Evolutionary conservation across 2,113 vertebrate species (phyloP).

Genomic region (Stercorarius parasiticus): DNA sequence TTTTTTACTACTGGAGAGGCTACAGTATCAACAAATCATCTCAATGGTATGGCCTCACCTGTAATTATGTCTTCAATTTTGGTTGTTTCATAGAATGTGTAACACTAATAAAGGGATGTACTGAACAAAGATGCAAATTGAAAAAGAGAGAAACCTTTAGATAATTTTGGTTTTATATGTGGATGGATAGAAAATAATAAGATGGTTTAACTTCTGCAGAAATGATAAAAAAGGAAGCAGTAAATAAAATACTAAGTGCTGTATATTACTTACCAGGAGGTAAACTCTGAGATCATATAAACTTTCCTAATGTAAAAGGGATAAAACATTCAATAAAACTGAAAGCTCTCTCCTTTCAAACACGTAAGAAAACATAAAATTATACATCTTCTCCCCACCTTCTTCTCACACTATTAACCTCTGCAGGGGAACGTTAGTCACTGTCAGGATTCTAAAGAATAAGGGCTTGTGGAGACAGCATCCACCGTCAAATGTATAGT

Average conservation of each 20-base stretch:
- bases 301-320: background rate
- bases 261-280: background rate
- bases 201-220: background rate
- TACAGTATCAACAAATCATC: background rate
- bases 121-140: background rate
- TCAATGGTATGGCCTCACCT: background rate
- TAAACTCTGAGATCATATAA: background rate
- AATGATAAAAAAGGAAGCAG: background rate
- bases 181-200: background rate
- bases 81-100: background rate
- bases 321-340: conserved; percentile 25
- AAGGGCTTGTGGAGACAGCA: background rate
- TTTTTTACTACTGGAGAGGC: background rate
- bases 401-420: background rate
- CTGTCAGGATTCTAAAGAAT: background rate
- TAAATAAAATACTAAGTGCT: background rate
- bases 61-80: conserved; percentile 24
- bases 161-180: background rate
- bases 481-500: background rate
- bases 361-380: background rate
- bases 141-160: background rate
- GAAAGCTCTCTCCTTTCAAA: background rate
- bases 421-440: background rate
- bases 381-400: background rate
- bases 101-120: background rate